Percentiles rank a stretch among this genome's conserved stretches.
These are phyloP conservation scores for Caerostris extrusa DNA, from an alignment of 1,140 invertebrate species.

Conservation along the genomic window DNA sequence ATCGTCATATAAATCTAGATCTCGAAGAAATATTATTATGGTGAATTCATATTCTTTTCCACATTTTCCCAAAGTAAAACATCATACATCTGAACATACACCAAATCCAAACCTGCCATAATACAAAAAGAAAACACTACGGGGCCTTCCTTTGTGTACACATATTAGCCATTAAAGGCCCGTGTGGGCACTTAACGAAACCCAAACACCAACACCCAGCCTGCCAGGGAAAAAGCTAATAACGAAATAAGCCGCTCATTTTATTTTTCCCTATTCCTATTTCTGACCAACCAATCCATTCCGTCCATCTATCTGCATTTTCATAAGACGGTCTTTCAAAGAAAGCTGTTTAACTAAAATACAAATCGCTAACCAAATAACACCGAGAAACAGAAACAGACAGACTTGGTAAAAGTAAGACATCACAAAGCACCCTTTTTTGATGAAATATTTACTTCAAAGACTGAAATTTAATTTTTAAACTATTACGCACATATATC, in stretches of 20 bases:
- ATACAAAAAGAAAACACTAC: not conserved
- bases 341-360: not conserved
- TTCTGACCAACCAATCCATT: not conserved
- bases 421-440: conserved; percentile 24
- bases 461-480: no score
- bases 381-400: not conserved
- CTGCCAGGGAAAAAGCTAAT: not conserved
- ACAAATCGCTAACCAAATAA: conserved; percentile 48
- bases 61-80: not conserved
- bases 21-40: no score
- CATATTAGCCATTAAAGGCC: conserved; percentile 35
- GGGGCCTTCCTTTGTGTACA: not conserved
- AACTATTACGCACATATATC: no score
- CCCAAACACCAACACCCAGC: conserved; percentile 28
- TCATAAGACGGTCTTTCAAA: not conserved
- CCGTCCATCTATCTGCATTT: not conserved
- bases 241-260: not conserved
- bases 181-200: conserved; percentile 23
- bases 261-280: not conserved
- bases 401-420: not conserved
- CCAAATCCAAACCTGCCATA: not conserved
- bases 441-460: no score
- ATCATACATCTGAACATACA: not conserved
- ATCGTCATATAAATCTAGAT: no score
- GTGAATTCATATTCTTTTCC: no score